phyloP scores from a whole-genome alignment of 2,888 invertebrate species.

The Incurvaria masculella region DNA sequence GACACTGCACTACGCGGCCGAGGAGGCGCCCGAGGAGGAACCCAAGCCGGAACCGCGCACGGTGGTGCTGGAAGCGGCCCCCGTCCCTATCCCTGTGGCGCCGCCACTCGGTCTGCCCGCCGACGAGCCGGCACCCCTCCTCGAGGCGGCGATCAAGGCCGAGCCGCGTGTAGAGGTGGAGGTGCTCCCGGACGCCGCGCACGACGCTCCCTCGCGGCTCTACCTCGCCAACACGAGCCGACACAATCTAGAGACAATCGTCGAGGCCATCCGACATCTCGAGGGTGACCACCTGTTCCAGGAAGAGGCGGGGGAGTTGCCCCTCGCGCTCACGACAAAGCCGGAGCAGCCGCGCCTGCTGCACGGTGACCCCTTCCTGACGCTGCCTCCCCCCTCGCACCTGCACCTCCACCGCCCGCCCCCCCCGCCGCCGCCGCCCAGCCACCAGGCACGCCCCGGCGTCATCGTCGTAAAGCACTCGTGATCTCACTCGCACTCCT shows the following conservation, averaged over 20 bases:
- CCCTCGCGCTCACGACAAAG: conserved; percentile 59
- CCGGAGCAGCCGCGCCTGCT: conserved; percentile 37
- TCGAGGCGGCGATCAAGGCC: conserved; percentile 84
- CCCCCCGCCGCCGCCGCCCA: conserved; percentile 40
- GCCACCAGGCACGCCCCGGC: conserved; percentile 69
- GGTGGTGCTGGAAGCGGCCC: conserved; percentile 1
- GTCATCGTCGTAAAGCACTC: conserved; percentile 89
- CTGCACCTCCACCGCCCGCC: conserved; percentile 37
- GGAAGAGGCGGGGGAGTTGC: conserved; percentile 63
- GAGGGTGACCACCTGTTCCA: conserved; percentile 94
- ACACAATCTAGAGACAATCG: conserved; percentile 96
- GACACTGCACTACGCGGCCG: conserved; percentile 22
- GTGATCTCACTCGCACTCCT: conserved; percentile 48
- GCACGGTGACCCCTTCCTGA: conserved; percentile 60
- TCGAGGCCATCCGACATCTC: conserved; percentile 96
- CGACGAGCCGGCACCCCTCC: conserved; percentile 52
- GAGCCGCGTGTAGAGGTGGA: conserved; percentile 80
- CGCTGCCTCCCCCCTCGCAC: conserved; percentile 51
- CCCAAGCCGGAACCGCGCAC: conserved; percentile 33
- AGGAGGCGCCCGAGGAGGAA: conserved; percentile 23
- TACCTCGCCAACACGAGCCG: conserved; percentile 68
- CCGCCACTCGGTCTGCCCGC: conserved; percentile 10
- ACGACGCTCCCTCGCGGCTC: conserved; percentile 36
- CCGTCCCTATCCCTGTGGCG: conserved; percentile 3
- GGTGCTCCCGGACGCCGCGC: conserved; percentile 57